A percentile compares a stretch with the other conserved stretches of the same genome.
Conservation (phyloP, 2,113 vertebrate genomes). For the Paralichthys olivaceus region DNA sequence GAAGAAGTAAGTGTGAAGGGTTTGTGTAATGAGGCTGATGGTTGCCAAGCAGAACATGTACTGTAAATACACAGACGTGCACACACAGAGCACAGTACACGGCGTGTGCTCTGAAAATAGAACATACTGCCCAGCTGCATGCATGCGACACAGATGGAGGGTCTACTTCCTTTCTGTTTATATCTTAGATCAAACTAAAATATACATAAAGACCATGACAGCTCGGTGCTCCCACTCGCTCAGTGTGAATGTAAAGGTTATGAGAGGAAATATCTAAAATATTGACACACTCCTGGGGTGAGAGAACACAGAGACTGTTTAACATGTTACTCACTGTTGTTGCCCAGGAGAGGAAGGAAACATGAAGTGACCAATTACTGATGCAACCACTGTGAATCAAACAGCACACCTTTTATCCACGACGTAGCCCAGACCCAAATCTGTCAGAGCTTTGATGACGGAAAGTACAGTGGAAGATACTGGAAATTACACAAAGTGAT, state of each 20-base stretch:
- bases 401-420: constrained; percentile 51
- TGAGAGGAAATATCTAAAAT: constrained; percentile 21
- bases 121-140: constrained; percentile 45
- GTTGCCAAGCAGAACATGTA: constrained; percentile 57
- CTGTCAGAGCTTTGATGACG: constrained; percentile 70
- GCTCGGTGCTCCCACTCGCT: constrained; percentile 3
- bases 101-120: constrained; percentile 56
- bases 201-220: constrained; percentile 53
- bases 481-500: constrained; percentile 51
- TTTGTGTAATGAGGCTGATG: constrained; percentile 60
- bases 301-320: constrained; percentile 19
- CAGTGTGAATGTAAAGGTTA: constrained; percentile 27
- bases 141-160: constrained; percentile 55
- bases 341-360: constrained; percentile 31
- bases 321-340: constrained; percentile 3
- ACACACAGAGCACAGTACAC: constrained; percentile 23
- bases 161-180: constrained; percentile 45
- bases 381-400: constrained; percentile 52
- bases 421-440: constrained; percentile 66
- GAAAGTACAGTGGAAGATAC: constrained; percentile 50
- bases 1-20: constrained; percentile 33
- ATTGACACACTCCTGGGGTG: not conserved
- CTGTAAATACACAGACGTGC: constrained; percentile 59
- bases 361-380: constrained; percentile 66
- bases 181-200: constrained; percentile 53